Percentiles rank a stretch among this genome's conserved stretches.
Conservation (phyloP, 2,888 invertebrate species). For the Sesamia inferens region DNA sequence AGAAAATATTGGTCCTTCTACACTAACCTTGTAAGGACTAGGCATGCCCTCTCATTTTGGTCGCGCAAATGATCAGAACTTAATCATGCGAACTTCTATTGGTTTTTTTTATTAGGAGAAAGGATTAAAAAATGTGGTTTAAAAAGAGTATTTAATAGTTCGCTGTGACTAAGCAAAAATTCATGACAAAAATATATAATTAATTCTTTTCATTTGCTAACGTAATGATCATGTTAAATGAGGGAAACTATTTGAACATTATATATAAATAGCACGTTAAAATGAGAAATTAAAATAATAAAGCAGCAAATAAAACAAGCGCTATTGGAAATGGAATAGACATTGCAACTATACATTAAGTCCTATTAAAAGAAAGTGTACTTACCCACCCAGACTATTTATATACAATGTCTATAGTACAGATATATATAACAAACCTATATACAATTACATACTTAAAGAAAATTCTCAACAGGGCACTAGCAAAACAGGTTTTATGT, state of each 20-base stretch:
- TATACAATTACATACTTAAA: constrained; percentile 44
- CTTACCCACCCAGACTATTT: constrained; percentile 55
- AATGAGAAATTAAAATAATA: constrained; percentile 71
- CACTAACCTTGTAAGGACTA: constrained; percentile 41
- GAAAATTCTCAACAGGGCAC: constrained; percentile 67
- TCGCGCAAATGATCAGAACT: constrained; percentile 70
- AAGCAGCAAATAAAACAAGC: constrained; percentile 86
- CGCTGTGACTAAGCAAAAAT: constrained; percentile 20
- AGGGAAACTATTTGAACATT: constrained; percentile 50
- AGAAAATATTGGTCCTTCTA: constrained; percentile 11
- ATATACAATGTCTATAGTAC: constrained; percentile 59
- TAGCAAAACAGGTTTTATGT: constrained; percentile 72
- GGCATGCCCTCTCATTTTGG: constrained; percentile 67
- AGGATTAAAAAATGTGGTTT: constrained; percentile 1
- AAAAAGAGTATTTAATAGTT: neutral
- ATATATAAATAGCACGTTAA: constrained; percentile 59
- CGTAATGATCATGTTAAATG: constrained; percentile 36
- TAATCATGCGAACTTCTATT: constrained; percentile 20
- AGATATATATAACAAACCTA: constrained; percentile 47
- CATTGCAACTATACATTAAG: constrained; percentile 67
- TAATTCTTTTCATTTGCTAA: constrained; percentile 73
- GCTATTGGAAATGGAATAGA: constrained; percentile 68
- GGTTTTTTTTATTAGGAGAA: neutral
- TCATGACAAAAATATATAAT: constrained; percentile 1
- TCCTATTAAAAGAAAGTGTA: constrained; percentile 59